Evolutionary conservation across 1,140 invertebrate species (phyloP).

Genomic region (Laupala kohalensis): DNA sequence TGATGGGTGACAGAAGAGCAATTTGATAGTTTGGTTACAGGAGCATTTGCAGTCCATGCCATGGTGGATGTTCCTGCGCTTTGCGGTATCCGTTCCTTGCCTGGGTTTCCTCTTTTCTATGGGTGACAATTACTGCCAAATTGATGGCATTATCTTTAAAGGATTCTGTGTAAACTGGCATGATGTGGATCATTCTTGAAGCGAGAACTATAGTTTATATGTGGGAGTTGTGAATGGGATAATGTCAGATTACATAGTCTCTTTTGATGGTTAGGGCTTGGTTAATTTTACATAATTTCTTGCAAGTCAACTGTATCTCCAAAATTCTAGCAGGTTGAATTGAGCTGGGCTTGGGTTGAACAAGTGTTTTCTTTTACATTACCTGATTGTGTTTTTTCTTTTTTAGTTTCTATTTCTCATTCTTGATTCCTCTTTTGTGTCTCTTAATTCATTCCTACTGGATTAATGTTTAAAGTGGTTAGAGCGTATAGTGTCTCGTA

Average conservation of each 20-base stretch:
- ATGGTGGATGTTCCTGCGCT: neutral
- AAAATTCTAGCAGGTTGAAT: neutral
- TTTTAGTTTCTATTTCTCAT: too few relatives aligned
- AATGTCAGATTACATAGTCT: neutral
- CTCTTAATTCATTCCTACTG: too few relatives aligned
- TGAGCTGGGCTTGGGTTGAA: neutral
- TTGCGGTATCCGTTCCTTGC: neutral
- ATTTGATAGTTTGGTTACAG: too few relatives aligned
- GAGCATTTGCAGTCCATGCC: neutral
- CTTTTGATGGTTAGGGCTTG: neutral
- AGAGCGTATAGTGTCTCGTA: too few relatives aligned
- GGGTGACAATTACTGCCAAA: neutral
- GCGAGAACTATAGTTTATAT: too few relatives aligned
- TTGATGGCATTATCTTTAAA: neutral
- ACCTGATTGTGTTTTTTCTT: too few relatives aligned
- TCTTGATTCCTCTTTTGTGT: too few relatives aligned
- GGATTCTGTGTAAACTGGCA: neutral
- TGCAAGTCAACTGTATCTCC: neutral
- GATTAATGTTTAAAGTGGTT: neutral
- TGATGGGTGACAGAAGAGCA: neutral
- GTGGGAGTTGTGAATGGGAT: neutral
- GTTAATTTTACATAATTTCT: neutral
- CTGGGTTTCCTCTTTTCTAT: neutral
- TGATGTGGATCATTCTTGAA: neutral
- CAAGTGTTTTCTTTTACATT: too few relatives aligned